phyloP scores from a whole-genome alignment of 2,113 vertebrate genomes.

The Chinchilla lanigera region DNA sequence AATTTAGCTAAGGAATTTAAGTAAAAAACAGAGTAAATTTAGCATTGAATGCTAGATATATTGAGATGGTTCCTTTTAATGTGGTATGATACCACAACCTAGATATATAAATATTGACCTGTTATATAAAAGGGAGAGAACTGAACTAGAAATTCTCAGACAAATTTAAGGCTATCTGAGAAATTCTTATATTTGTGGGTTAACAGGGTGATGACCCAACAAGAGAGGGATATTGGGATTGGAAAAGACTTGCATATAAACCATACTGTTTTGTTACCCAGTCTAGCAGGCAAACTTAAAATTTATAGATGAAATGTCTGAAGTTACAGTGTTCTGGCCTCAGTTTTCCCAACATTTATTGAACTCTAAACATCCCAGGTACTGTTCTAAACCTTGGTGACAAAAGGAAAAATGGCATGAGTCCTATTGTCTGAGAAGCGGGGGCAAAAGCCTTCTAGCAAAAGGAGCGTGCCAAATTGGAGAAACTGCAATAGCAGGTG shows the following conservation, averaged over 20 bases:
- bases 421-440: neutral
- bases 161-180: neutral
- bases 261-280: neutral
- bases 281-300: neutral
- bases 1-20: constrained; percentile 49
- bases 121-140: neutral
- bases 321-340: neutral
- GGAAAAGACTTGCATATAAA: neutral
- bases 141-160: neutral
- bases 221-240: neutral
- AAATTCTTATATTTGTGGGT: constrained; percentile 21
- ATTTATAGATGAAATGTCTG: neutral
- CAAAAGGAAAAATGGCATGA: neutral
- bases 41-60: constrained; percentile 35
- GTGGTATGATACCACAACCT: neutral
- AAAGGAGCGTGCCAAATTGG: neutral
- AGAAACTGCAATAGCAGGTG: neutral
- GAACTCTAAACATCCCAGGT: neutral
- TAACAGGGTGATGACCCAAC: neutral
- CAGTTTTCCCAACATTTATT: neutral
- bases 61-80: neutral
- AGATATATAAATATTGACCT: neutral
- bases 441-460: neutral
- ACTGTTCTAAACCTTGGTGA: neutral
- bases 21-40: constrained; percentile 35